Evolutionary conservation across 2,888 invertebrate genomes (phyloP).

Genomic region (Kryphioiulus occultus): DNA sequence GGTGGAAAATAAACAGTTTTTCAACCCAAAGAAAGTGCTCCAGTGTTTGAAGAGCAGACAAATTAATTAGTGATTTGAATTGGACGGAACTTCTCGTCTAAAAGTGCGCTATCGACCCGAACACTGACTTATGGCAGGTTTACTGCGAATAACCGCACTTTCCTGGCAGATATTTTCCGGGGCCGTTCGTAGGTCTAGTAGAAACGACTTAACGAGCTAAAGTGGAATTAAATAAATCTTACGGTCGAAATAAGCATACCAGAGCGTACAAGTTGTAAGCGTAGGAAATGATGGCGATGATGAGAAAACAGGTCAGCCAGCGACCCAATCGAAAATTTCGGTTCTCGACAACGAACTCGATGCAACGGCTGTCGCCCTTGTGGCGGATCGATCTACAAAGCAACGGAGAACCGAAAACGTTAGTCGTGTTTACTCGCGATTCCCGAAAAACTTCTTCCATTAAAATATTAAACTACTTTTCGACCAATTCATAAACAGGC

Average conservation of each 20-base stretch:
- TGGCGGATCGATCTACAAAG: neutral
- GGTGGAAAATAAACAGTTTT: no score
- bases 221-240: neutral
- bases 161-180: no score
- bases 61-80: no score
- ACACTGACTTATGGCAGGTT: no score
- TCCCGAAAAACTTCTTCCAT: neutral
- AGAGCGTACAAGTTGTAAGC: neutral
- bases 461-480: neutral
- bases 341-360: neutral
- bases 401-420: neutral
- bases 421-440: neutral
- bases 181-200: no score
- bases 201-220: no score
- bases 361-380: neutral
- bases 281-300: neutral
- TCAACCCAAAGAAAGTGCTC: no score
- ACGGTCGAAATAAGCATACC: neutral
- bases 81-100: no score
- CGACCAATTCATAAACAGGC: neutral
- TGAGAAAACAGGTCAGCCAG: neutral
- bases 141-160: no score
- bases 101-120: no score
- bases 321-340: neutral
- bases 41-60: no score